Base-by-base conservation (phyloP, 2,888 invertebrate species). In the Leptothorax acervorum region DNA sequence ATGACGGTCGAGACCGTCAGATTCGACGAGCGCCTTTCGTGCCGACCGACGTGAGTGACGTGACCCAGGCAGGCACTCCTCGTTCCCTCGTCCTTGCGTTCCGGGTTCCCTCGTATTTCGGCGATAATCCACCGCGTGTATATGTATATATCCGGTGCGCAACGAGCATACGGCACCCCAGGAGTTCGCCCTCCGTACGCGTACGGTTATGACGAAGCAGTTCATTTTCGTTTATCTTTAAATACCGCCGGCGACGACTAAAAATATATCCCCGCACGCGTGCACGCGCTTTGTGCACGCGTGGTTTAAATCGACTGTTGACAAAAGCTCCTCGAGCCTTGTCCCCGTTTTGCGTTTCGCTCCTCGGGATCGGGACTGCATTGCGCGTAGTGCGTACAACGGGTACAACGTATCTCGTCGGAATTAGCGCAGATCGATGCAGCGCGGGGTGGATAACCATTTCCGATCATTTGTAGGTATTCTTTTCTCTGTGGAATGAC, bases 171-270 rank as follows among this genome's bases (percentile, higher is more conserved):
- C 53, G 83, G n/a, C 28, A 35, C 31, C 42, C 70, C 55, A 35
- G 31, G 31, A 53, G n/a, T 11, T 8, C 39, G 45, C 39, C 39
- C 45, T 15, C 8, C 45, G 42, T 28, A 23, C 28, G 68, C 45
- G 28, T 51, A 85, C 85, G 76, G 45, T 79, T 82, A 86, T 55
- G 70, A 73, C n/a, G 81, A 62, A 84, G 81, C 74, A 15, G 53
- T 51, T 23, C 23, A 23, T 23, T 23, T n/a, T 42, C 35, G 60
- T 73, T 79, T 84, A 85, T 85, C 87, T 89, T 89, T 81, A 88
- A 86, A 73, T 83, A 70, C 73, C 76, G 31, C 81, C 55, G 55
- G 39, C 39, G 53, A 51, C 31, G 15, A 42, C 86, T 83, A 88
- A 88, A 86, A 88, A 88, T 87, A 89, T 79, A 55, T 68, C 66